Evolutionary conservation across 2,113 vertebrate species (phyloP).

Genomic region (western clawed frog (Xenopus tropicalis)): DNA sequence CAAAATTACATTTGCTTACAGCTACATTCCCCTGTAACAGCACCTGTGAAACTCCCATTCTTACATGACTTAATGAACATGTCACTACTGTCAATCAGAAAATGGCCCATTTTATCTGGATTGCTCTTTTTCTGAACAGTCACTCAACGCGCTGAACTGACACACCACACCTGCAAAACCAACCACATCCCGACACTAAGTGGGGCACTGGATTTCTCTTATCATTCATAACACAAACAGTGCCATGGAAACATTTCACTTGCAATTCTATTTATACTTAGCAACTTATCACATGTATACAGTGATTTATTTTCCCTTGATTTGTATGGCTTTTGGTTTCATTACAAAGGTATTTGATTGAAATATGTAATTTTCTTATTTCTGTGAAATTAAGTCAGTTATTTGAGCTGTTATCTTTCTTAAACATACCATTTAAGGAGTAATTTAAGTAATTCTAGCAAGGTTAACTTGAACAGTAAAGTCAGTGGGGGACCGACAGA

Average conservation of each 20-base stretch:
- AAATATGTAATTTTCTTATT: no score
- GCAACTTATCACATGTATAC: no score
- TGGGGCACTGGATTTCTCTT: constrained; percentile 1
- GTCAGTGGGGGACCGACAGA: neutral
- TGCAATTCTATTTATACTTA: no score
- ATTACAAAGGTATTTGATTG: no score
- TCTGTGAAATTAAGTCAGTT: neutral
- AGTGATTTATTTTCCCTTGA: no score
- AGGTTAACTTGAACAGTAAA: neutral
- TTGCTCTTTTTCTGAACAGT: no score
- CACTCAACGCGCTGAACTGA: no score
- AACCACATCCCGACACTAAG: constrained; percentile 9
- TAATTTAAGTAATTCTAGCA: neutral
- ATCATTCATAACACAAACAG: neutral
- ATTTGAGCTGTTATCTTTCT: neutral
- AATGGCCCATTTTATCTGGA: neutral
- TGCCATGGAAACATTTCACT: neutral
- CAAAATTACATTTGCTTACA: no score
- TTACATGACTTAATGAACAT: neutral
- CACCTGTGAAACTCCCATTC: no score
- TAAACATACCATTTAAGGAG: neutral
- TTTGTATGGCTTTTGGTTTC: no score
- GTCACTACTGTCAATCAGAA: neutral
- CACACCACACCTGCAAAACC: neutral
- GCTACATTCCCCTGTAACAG: no score